These are phyloP conservation scores for Pitangus sulphuratus DNA, from an alignment of 2,797 vertebrate genomes.

Conservation along the genomic window DNA sequence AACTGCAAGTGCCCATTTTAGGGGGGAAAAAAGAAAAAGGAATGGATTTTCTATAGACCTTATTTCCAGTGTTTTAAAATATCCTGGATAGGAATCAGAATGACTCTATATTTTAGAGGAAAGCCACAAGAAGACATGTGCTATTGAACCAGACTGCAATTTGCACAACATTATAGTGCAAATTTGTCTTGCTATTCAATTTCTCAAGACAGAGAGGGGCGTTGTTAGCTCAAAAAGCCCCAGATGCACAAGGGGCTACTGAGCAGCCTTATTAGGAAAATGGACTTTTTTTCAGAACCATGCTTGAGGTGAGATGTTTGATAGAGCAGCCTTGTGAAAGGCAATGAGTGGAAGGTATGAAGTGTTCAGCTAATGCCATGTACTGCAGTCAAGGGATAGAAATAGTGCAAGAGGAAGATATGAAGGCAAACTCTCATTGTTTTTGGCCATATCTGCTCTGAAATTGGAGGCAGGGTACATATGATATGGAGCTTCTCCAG, in stretches of 20 bases:
- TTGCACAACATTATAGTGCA: neutral
- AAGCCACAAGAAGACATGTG: neutral
- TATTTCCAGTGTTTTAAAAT: slow-evolving; percentile 9
- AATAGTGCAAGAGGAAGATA: neutral
- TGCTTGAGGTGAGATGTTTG: neutral
- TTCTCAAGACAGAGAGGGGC: neutral
- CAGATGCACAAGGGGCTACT: neutral
- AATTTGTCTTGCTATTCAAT: neutral
- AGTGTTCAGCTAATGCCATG: neutral
- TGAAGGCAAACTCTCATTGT: neutral
- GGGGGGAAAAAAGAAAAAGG: slow-evolving; percentile 27
- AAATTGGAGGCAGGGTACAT: neutral
- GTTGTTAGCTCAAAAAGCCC: neutral
- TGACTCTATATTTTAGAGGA: neutral
- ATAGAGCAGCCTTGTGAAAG: neutral
- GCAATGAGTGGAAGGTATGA: neutral
- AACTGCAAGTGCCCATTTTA: slow-evolving; percentile 44
- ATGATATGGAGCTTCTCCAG: neutral
- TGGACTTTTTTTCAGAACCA: neutral
- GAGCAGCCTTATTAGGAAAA: neutral
- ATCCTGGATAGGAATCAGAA: neutral
- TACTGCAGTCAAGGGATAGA: neutral
- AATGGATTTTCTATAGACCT: neutral
- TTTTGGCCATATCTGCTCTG: neutral
- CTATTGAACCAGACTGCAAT: neutral